phyloP scores from a whole-genome alignment of 2,888 invertebrate species.

The Unio delphinus region DNA sequence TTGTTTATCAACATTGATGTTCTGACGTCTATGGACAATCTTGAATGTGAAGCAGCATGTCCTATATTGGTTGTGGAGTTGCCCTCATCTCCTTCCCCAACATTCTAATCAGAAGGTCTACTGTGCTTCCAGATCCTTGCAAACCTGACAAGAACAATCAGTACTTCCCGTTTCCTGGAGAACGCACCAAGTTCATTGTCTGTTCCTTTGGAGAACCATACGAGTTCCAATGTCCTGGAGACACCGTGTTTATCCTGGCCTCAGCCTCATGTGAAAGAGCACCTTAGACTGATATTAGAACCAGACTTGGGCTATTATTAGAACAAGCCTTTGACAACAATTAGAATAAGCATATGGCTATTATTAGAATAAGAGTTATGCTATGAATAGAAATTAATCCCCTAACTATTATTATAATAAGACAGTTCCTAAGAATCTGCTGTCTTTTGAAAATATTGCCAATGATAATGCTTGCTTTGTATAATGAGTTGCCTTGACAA shows the following conservation, averaged over 20 bases:
- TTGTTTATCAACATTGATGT: background rate
- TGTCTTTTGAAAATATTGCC: too few species aligned
- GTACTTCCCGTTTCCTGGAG: slow-evolving; percentile 35
- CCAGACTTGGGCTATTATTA: too few species aligned
- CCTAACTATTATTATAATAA: too few species aligned
- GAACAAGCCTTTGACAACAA: too few species aligned
- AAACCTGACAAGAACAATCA: slow-evolving; percentile 43
- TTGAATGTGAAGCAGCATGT: background rate
- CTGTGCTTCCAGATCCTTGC: slow-evolving; percentile 36
- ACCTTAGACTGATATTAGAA: too few species aligned
- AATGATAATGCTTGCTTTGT: too few species aligned
- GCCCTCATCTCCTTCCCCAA: slow-evolving; percentile 7
- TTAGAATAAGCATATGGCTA: too few species aligned
- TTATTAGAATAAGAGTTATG: too few species aligned
- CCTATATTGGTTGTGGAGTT: slow-evolving; percentile 1
- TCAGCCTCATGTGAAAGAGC: too few species aligned
- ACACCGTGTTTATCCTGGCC: slow-evolving; percentile 30
- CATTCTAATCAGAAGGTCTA: slow-evolving; percentile 8
- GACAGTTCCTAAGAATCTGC: too few species aligned
- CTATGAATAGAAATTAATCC: too few species aligned
- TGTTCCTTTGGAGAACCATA: slow-evolving; percentile 44
- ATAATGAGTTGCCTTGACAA: too few species aligned
- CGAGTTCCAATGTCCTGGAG: slow-evolving; percentile 41
- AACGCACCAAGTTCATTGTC: slow-evolving; percentile 40
- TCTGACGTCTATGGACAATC: background rate